A percentile compares a stretch with the other conserved stretches of the same genome.
phyloP scores from a whole-genome alignment of 1,140 invertebrate species.

The Polyergus mexicanus region DNA sequence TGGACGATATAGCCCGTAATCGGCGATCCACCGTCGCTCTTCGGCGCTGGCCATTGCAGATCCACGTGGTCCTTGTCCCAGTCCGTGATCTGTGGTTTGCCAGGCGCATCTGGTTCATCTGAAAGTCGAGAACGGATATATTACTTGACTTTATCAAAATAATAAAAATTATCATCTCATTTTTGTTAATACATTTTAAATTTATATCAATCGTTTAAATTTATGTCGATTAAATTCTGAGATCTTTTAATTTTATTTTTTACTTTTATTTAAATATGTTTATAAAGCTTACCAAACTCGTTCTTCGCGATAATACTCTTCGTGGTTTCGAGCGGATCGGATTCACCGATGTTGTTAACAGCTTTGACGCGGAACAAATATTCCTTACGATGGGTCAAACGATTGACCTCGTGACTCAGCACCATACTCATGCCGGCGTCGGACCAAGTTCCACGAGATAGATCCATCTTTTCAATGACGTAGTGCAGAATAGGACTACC shows the following conservation, averaged over 20 bases:
- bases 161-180: background rate
- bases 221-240: background rate
- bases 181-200: background rate
- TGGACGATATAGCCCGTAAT: slow-evolving; percentile 97
- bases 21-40: slow-evolving; percentile 95
- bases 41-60: slow-evolving; percentile 95
- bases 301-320: slow-evolving; percentile 97
- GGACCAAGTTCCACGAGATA: slow-evolving; percentile 97
- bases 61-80: slow-evolving; percentile 98
- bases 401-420: slow-evolving; percentile 93
- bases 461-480: slow-evolving; percentile 98
- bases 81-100: slow-evolving; percentile 94
- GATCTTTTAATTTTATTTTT: background rate
- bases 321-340: slow-evolving; percentile 94
- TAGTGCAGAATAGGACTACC: slow-evolving; percentile 98
- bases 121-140: slow-evolving; percentile 40
- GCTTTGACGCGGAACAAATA: slow-evolving; percentile 97
- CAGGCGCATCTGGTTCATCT: slow-evolving; percentile 97
- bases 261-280: background rate
- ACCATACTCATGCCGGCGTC: slow-evolving; percentile 96
- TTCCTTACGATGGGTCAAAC: slow-evolving; percentile 97
- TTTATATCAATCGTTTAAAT: background rate
- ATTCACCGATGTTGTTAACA: slow-evolving; percentile 98
- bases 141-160: background rate
- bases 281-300: slow-evolving; percentile 90